These are phyloP conservation scores for Hippoglossus stenolepis DNA, from an alignment of 2,113 vertebrate species.

Conservation along the genomic window DNA sequence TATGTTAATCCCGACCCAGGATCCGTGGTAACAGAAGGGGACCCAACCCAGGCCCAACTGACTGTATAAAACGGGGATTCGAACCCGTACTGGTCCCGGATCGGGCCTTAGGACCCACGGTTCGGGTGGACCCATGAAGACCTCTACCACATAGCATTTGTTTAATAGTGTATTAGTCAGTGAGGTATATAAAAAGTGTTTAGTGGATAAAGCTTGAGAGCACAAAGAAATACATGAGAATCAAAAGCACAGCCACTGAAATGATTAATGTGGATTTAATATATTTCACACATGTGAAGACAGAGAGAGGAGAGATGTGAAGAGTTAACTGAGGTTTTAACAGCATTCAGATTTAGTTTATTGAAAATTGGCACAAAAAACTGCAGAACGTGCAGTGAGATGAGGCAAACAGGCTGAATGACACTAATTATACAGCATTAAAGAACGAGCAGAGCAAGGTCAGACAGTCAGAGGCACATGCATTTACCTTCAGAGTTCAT, in stretches of 20 bases:
- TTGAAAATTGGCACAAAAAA: not conserved
- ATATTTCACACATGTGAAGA: conserved; percentile 11
- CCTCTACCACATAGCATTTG: not conserved
- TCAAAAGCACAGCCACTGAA: not conserved
- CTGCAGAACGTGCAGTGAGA: not conserved
- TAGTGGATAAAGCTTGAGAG: not conserved
- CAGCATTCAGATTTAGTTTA: conserved; percentile 2
- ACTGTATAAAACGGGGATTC: too few relatives aligned
- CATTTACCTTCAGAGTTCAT: conserved; percentile 78
- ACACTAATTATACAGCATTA: not conserved
- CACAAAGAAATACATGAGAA: not conserved
- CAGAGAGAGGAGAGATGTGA: not conserved
- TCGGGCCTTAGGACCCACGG: too few relatives aligned
- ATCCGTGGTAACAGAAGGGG: too few relatives aligned
- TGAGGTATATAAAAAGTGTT: not conserved
- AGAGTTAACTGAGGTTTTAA: not conserved
- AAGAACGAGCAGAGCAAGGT: conserved; percentile 32
- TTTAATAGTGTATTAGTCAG: not conserved
- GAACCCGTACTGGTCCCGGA: too few relatives aligned
- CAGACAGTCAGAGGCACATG: conserved; percentile 48
- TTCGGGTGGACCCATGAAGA: too few relatives aligned
- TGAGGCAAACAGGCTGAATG: not conserved
- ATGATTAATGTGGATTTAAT: not conserved
- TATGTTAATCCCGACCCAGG: too few relatives aligned
- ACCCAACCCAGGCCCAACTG: too few relatives aligned